These are phyloP conservation scores for Morus bassanus DNA, from an alignment of 2,797 vertebrate genomes.

Conservation along the genomic window DNA sequence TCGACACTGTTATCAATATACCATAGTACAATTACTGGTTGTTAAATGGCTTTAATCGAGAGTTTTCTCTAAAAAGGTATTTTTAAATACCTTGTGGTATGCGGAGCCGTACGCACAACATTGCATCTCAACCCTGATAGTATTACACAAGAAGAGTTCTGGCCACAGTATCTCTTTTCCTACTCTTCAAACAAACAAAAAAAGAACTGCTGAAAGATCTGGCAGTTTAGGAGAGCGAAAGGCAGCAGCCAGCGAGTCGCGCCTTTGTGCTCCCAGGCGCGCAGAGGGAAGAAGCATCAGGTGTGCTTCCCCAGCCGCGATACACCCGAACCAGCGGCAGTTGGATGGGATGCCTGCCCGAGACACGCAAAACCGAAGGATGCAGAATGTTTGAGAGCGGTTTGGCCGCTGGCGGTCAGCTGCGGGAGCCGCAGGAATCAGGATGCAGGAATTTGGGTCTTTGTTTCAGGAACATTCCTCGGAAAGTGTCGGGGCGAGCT, in stretches of 20 bases:
- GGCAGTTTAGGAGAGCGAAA: background rate
- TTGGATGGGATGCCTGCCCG: background rate
- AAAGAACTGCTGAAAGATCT: background rate
- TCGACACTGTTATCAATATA: background rate
- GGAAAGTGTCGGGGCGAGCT: conserved; percentile 1
- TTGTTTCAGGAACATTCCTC: conserved; percentile 62
- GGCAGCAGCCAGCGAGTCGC: background rate
- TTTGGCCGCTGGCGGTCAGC: conserved; percentile 9
- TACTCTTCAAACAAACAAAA: background rate
- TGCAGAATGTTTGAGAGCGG: background rate
- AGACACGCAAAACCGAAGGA: background rate
- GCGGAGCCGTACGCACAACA: background rate
- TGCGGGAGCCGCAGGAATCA: conserved; percentile 10
- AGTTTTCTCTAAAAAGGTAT: background rate
- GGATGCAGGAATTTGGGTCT: conserved; percentile 43
- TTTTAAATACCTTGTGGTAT: background rate
- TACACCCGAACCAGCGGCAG: background rate
- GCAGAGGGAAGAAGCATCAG: background rate
- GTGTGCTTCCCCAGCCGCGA: background rate
- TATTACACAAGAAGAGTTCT: background rate
- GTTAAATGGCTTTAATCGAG: background rate
- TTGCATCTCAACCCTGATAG: background rate
- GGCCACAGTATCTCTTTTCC: background rate
- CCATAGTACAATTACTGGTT: background rate
- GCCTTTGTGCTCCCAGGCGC: background rate